Evolutionary conservation across 2,113 vertebrate genomes (phyloP).

Genomic region (Muntiacus muntjak): DNA sequence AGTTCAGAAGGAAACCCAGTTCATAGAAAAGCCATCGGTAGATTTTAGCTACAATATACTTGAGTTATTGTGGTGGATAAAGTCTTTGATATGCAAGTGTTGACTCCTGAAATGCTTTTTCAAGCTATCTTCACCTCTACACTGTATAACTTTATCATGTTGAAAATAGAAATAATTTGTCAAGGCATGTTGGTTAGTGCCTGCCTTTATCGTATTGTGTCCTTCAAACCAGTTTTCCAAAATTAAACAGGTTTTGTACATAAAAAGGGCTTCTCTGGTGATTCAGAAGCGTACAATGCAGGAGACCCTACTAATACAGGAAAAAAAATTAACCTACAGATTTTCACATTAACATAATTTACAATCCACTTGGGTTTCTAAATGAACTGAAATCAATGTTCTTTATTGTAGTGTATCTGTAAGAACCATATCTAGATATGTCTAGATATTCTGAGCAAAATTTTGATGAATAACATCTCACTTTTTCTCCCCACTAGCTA

Average conservation of each 20-base stretch:
- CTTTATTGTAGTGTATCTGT: not conserved
- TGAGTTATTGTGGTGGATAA: not conserved
- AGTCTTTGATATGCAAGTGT: not conserved
- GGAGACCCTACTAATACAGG: not conserved
- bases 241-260: not conserved
- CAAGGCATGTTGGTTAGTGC: not conserved
- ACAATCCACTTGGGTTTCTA: not conserved
- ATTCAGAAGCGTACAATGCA: not conserved
- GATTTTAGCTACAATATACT: not conserved
- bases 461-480: not conserved
- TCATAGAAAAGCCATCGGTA: not conserved
- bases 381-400: not conserved
- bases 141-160: not conserved
- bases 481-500: not conserved
- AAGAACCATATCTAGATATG: not conserved
- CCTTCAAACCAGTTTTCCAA: not conserved
- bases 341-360: not conserved
- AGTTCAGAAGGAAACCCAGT: not conserved
- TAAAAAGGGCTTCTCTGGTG: not conserved
- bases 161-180: not conserved
- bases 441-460: not conserved
- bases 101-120: not conserved
- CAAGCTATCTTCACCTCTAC: not conserved
- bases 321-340: not conserved
- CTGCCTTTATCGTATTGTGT: not conserved